Evolutionary conservation across 1,140 invertebrate genomes (phyloP).

Genomic region (Matsumurasca onukii): DNA sequence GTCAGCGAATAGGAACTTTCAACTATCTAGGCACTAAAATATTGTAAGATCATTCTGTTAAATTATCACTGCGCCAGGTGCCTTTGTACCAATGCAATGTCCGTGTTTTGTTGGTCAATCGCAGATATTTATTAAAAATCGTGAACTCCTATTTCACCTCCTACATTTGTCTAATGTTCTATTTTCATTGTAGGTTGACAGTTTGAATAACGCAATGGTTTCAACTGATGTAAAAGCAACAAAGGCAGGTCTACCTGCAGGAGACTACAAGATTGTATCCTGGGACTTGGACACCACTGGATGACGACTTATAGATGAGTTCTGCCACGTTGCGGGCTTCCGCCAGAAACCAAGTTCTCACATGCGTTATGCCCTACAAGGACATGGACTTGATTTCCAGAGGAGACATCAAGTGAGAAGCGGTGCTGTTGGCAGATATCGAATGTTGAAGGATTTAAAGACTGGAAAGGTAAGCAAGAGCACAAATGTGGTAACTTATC

Average conservation of each 20-base stretch:
- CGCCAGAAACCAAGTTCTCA: slow-evolving; percentile 63
- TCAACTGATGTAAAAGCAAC: slow-evolving; percentile 9
- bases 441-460: slow-evolving; percentile 75
- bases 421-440: slow-evolving; percentile 72
- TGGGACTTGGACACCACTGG: slow-evolving; percentile 83
- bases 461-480: slow-evolving; percentile 73
- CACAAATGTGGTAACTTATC: too few species aligned
- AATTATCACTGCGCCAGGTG: too few species aligned
- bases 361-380: slow-evolving; percentile 86
- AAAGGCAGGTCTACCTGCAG: slow-evolving; percentile 22
- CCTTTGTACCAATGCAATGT: too few species aligned
- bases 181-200: too few species aligned
- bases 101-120: too few species aligned
- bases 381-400: slow-evolving; percentile 69
- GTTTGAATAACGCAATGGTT: too few species aligned
- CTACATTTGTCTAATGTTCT: too few species aligned
- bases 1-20: too few species aligned
- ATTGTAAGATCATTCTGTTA: too few species aligned
- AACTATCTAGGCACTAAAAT: too few species aligned
- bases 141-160: too few species aligned
- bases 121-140: too few species aligned
- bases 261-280: slow-evolving; percentile 55
- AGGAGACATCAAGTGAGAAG: slow-evolving; percentile 73
- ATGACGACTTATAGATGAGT: slow-evolving; percentile 75
- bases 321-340: slow-evolving; percentile 56